Evolutionary conservation across 2,113 vertebrate genomes (phyloP), one percentile per base, ranked within the genome.

Genomic region (Aspiorhynchus laticeps): DNA sequence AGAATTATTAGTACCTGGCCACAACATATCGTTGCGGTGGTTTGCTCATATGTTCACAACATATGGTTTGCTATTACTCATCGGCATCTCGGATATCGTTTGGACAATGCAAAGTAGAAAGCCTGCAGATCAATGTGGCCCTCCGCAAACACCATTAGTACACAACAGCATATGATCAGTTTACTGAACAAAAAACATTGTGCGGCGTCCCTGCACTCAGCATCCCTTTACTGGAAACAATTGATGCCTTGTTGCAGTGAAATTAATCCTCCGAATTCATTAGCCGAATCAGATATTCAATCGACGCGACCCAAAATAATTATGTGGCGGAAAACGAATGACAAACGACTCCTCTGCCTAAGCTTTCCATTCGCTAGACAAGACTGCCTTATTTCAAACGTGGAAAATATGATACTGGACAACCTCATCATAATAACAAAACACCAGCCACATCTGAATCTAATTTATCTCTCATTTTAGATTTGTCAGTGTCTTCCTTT

Each of bases 241-340:
- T 95, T 95, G 93, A 96, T 96, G 93, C 91, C 94, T 96, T 96
- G 94, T 95, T 95, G 95, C 94, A 95, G 94, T 95, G 96, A 97
- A 97, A 97, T 97, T 94, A 97, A 97, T 96, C 95, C 94, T 94
- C 91, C 90, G 91, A 96, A 96, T 96, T 97, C 96, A 96, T 97
- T 97, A 97, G 91, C 92, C 93, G 93, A 95, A 95, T 96, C 93
- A 95, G 94, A 96, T 96, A 94, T 96, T 94, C 94, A 95, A 93
- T 97, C 96, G 95, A 93, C 93, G 93, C 86, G 91, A 93, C 92
- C 92, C 90, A 90, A 95, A 95, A 96, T 95, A 94, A 96, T 96
- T 96, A 96, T 90, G 91, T 89, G 92, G 92, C 90, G 93, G 94
- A 89, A 91, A 93, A 93, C 80, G 93, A 93, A 90, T 92, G 93